A percentile compares a stretch with the other conserved stretches of the same genome.
Conservation (phyloP, 2,797 vertebrate species). For the Liasis olivaceus region DNA sequence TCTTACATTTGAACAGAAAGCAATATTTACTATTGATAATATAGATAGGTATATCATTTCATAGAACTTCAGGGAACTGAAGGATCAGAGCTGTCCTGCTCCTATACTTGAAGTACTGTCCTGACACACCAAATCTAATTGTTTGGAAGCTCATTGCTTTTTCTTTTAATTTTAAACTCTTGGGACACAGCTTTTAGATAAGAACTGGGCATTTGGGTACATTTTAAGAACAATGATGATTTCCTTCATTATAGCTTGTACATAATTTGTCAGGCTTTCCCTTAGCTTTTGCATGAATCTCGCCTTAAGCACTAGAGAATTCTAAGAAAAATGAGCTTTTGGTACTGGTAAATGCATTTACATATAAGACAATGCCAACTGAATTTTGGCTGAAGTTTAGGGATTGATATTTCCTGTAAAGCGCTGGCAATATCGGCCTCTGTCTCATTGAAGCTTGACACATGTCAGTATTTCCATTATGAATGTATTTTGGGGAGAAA, state of each 20-base stretch:
- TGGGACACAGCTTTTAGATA: neutral
- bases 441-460: slow-evolving; percentile 14
- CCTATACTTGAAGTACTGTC: neutral
- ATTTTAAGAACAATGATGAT: neutral
- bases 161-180: slow-evolving; percentile 33
- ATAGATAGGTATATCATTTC: neutral
- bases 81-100: neutral
- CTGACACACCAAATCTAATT: neutral
- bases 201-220: neutral
- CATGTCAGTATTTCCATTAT: slow-evolving; percentile 23
- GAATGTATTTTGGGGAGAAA: slow-evolving; percentile 2
- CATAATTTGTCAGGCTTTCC: neutral
- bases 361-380: neutral
- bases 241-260: accelerated
- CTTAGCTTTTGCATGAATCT: neutral
- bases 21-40: neutral
- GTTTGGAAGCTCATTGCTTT: neutral
- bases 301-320: neutral
- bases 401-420: slow-evolving; percentile 9
- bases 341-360: neutral
- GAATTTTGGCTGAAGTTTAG: neutral
- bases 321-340: neutral
- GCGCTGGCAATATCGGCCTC: neutral
- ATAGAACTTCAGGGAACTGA: neutral
- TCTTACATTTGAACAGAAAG: neutral